These are phyloP conservation scores for Amaurobius ferox DNA, from an alignment of 2,888 invertebrate species.

Conservation along the genomic window DNA sequence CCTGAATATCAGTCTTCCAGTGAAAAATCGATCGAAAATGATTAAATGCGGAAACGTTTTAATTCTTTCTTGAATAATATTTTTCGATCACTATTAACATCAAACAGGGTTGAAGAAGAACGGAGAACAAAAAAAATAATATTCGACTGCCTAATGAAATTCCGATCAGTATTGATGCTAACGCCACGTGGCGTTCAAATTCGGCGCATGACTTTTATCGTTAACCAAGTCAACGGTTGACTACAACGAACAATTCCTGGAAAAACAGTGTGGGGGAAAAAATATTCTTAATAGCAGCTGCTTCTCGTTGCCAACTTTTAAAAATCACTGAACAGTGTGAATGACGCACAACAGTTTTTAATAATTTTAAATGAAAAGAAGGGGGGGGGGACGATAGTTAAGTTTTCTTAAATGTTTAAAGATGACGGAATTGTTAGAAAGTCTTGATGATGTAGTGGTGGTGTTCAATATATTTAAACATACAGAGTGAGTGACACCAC, in stretches of 20 bases:
- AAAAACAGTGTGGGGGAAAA: background rate
- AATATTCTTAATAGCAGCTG: conserved; percentile 28
- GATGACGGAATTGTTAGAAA: too few relatives aligned
- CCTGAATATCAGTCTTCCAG: background rate
- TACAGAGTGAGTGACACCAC: too few relatives aligned
- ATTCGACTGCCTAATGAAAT: conserved; percentile 53
- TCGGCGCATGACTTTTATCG: background rate
- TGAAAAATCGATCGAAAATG: conserved; percentile 27
- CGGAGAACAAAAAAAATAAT: background rate
- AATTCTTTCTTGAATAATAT: conserved; percentile 35
- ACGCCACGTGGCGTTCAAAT: conserved; percentile 9
- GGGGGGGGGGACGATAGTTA: background rate
- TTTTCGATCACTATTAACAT: conserved; percentile 44
- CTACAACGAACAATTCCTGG: background rate
- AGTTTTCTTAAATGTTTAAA: too few relatives aligned
- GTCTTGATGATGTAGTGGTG: too few relatives aligned
- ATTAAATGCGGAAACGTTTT: conserved; percentile 29
- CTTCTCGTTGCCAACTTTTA: conserved; percentile 20
- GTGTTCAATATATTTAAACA: too few relatives aligned
- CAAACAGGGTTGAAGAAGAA: conserved; percentile 3
- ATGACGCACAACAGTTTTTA: background rate
- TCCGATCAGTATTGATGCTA: conserved; percentile 48
- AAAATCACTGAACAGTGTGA: conserved; percentile 30
- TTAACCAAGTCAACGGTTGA: background rate
- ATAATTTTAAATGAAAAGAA: background rate